Evolutionary conservation across 2,113 vertebrate genomes (phyloP).

Genomic region (Aptenodytes forsteri): DNA sequence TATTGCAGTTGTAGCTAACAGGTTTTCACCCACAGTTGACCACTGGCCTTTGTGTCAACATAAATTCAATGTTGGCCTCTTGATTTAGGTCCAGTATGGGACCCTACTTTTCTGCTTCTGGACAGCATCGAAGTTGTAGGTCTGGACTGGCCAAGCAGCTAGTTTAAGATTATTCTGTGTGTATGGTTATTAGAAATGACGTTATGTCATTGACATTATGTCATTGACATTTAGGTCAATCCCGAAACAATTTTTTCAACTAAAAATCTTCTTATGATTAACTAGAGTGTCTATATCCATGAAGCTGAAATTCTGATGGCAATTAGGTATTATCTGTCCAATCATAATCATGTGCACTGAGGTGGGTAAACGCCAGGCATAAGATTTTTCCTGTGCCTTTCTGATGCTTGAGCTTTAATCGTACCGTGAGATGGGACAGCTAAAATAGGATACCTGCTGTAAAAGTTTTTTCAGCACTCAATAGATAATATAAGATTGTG

Average conservation of each 20-base stretch:
- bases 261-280: neutral
- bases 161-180: neutral
- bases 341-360: neutral
- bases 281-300: neutral
- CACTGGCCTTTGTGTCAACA: neutral
- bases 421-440: neutral
- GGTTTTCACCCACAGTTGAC: neutral
- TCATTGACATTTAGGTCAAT: neutral
- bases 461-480: neutral
- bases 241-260: neutral
- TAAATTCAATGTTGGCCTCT: neutral
- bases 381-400: neutral
- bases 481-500: neutral
- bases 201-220: neutral
- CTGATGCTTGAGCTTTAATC: neutral
- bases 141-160: neutral
- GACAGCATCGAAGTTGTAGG: neutral
- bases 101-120: neutral
- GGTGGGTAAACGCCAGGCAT: neutral
- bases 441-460: neutral
- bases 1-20: neutral
- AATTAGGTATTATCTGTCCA: neutral
- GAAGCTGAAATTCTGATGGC: neutral
- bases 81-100: neutral
- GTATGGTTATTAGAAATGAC: neutral